Conservation (phyloP, 2,888 invertebrate genomes). For the Tupiocoris notatus region DNA sequence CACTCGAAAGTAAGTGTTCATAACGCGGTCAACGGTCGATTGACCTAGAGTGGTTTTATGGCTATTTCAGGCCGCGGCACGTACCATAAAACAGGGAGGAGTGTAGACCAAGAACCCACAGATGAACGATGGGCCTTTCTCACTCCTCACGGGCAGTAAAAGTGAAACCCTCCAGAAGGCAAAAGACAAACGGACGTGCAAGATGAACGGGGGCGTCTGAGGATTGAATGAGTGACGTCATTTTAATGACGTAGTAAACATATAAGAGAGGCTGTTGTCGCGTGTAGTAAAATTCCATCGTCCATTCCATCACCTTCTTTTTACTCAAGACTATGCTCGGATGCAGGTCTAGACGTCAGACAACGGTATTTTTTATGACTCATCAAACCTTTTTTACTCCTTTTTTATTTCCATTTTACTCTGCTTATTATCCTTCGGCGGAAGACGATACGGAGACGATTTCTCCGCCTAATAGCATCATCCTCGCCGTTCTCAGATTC, state of each 20-base stretch:
- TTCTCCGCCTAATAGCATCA: too few species aligned
- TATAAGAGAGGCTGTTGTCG: slow-evolving; percentile 41
- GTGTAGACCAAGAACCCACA: background rate
- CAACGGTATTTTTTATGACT: slow-evolving; percentile 36
- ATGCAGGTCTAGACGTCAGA: slow-evolving; percentile 34
- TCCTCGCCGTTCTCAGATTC: too few species aligned
- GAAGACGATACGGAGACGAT: too few species aligned
- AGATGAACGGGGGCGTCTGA: background rate
- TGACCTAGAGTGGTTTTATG: slow-evolving; percentile 36
- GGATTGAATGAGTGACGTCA: slow-evolving; percentile 40
- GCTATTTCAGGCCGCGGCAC: background rate
- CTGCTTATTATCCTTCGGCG: background rate
- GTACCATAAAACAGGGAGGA: slow-evolving; percentile 8
- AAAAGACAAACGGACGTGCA: background rate
- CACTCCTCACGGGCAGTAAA: slow-evolving; percentile 18
- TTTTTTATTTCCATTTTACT: background rate
- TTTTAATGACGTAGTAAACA: slow-evolving; percentile 41
- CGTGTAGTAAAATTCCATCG: slow-evolving; percentile 32
- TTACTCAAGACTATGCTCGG: too few species aligned
- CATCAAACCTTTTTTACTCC: slow-evolving; percentile 17
- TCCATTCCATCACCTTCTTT: slow-evolving; percentile 5
- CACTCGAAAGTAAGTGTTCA: too few species aligned
- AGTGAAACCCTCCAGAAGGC: slow-evolving; percentile 23
- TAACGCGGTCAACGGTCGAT: slow-evolving; percentile 17
- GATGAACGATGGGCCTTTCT: slow-evolving; percentile 18